A percentile compares a stretch with the other conserved stretches of the same genome.
These are phyloP conservation scores for Indicator indicator DNA, from an alignment of 2,113 vertebrate species.

Conservation along the genomic window DNA sequence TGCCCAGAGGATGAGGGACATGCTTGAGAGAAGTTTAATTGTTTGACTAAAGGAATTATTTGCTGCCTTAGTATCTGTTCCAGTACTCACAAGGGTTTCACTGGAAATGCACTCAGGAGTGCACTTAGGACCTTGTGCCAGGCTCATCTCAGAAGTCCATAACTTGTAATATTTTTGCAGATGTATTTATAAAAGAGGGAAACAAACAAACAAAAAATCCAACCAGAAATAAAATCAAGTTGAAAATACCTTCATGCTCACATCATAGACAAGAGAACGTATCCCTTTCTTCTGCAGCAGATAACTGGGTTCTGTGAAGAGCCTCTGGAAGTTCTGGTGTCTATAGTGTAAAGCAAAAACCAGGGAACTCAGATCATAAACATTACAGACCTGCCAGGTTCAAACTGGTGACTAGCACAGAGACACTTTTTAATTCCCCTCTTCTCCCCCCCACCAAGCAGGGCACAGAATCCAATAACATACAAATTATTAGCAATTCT, in stretches of 20 bases:
- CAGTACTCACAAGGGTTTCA: not conserved
- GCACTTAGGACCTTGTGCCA: not conserved
- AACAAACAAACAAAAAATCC: not conserved
- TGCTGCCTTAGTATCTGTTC: not conserved
- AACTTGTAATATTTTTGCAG: not conserved
- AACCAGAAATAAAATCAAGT: not conserved
- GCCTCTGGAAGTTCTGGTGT: slow-evolving; percentile 43
- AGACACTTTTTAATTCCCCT: not conserved
- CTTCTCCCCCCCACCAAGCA: not conserved
- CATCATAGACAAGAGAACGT: not conserved
- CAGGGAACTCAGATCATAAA: not conserved
- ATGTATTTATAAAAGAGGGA: not conserved
- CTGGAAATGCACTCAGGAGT: not conserved
- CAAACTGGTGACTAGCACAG: not conserved
- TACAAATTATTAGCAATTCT: not conserved
- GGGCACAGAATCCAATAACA: not conserved
- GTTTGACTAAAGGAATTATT: not conserved
- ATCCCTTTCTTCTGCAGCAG: slow-evolving; percentile 13
- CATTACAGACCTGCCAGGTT: not conserved
- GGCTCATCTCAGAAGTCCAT: not conserved
- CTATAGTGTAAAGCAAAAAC: slow-evolving; percentile 62
- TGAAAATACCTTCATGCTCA: slow-evolving; percentile 35
- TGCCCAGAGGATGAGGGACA: not conserved
- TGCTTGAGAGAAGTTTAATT: not conserved
- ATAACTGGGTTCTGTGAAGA: slow-evolving; percentile 2